Percentiles rank a stretch among this genome's conserved stretches.
Evolutionary conservation across 2,888 invertebrate species (phyloP).

Genomic region (Trachelus stipa): DNA sequence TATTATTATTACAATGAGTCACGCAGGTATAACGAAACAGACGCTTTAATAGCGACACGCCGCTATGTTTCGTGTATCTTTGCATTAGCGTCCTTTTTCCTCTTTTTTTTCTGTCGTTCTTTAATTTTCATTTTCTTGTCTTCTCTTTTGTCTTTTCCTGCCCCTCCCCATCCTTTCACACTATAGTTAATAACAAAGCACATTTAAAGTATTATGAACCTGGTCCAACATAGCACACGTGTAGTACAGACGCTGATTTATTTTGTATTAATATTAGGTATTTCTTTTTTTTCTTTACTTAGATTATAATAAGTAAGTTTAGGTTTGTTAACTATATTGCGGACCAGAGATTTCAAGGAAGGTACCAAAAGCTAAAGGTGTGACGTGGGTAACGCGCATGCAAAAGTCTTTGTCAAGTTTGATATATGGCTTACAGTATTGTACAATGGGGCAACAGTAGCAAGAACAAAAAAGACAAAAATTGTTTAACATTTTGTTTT

Average conservation of each 20-base stretch:
- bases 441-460: background rate
- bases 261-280: conserved; percentile 46
- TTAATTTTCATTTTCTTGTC: background rate
- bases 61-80: background rate
- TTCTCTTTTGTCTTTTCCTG: background rate
- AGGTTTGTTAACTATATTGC: conserved; percentile 41
- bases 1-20: background rate
- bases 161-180: background rate
- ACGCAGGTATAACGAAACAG: background rate
- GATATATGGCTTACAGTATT: background rate
- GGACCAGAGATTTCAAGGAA: conserved; percentile 47
- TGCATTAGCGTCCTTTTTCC: background rate
- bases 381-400: background rate
- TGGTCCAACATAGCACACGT: conserved; percentile 57
- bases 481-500: background rate
- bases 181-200: conserved; percentile 45
- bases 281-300: conserved; percentile 38
- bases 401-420: background rate
- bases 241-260: conserved; percentile 53
- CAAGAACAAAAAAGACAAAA: background rate
- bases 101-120: background rate
- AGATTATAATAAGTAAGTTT: conserved; percentile 50
- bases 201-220: conserved; percentile 50
- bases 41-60: background rate
- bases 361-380: conserved; percentile 16